phyloP scores from a whole-genome alignment of 2,888 invertebrate genomes.

The Oligia strigilis region DNA sequence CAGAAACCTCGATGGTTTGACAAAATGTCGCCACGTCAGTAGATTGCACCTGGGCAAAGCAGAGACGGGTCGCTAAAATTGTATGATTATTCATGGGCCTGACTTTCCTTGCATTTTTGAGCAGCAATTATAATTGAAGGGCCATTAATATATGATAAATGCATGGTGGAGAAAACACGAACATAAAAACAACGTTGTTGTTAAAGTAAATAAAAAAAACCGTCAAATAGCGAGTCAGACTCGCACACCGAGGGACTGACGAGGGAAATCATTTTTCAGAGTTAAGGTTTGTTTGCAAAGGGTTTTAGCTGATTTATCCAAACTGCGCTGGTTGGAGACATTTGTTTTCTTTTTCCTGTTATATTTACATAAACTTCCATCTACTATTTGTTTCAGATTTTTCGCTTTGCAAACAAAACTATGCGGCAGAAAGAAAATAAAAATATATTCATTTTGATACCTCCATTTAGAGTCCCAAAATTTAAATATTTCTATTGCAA shows the following conservation, averaged over 20 bases:
- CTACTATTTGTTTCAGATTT: neutral
- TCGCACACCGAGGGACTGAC: neutral
- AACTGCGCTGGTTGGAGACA: neutral
- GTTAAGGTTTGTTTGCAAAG: neutral
- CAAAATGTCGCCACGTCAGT: neutral
- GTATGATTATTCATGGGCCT: no score
- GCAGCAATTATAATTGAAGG: neutral
- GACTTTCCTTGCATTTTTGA: slow-evolving; percentile 11
- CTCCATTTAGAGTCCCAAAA: neutral
- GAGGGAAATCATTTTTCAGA: neutral
- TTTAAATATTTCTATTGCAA: neutral
- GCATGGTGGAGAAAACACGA: neutral
- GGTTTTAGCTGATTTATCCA: neutral
- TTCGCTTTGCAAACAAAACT: neutral
- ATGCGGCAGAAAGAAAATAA: no score
- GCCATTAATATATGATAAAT: neutral
- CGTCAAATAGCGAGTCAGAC: neutral
- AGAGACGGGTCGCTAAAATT: neutral
- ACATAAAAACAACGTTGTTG: neutral
- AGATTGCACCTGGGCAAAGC: neutral
- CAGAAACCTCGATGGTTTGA: neutral
- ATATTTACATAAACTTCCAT: neutral
- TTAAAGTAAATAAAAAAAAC: neutral
- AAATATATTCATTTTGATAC: neutral
- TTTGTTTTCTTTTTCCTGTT: neutral